These are phyloP conservation scores for Mylabris phalerata DNA, from an alignment of 1,140 invertebrate species.

Conservation along the genomic window DNA sequence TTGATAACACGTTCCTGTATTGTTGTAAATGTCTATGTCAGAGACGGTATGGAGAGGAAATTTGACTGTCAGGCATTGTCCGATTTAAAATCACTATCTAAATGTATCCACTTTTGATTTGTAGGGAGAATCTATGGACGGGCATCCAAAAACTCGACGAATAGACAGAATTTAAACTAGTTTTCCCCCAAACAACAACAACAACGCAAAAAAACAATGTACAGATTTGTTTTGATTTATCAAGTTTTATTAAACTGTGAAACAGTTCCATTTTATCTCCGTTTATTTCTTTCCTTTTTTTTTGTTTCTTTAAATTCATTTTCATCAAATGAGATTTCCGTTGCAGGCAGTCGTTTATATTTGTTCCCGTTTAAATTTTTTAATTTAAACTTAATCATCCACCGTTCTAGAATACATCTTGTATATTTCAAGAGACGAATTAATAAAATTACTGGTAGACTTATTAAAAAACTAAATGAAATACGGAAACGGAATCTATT, in stretches of 20 bases:
- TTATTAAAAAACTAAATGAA: no score
- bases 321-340: no score
- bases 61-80: constrained; percentile 16
- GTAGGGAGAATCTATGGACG: background rate
- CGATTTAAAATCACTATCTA: constrained; percentile 15
- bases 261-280: background rate
- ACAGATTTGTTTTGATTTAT: background rate
- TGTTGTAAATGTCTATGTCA: constrained; percentile 13
- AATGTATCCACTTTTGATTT: background rate
- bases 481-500: no score
- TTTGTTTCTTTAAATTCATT: no score
- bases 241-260: background rate
- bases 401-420: no score
- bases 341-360: no score
- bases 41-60: constrained; percentile 14
- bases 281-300: background rate
- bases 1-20: background rate
- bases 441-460: no score
- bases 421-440: no score
- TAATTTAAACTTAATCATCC: no score
- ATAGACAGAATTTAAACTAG: background rate
- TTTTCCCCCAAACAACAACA: no score
- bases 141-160: constrained; percentile 2
- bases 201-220: background rate
- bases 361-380: no score